These are phyloP conservation scores for Cyaniris semiargus DNA, from an alignment of 2,888 invertebrate genomes.

Conservation along the genomic window DNA sequence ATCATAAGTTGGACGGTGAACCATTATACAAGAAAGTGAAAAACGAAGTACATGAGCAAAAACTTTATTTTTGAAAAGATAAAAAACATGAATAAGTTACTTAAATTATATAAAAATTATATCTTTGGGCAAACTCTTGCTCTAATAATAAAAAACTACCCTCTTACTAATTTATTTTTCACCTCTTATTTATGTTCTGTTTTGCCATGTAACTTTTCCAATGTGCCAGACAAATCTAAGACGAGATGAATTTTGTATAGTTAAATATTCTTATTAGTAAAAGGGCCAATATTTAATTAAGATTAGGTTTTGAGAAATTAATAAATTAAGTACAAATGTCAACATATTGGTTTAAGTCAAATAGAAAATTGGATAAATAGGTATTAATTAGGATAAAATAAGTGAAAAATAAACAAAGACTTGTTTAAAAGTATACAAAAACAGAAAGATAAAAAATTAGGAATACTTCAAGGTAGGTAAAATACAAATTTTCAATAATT, in stretches of 20 bases:
- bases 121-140: constrained; percentile 1
- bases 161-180: neutral
- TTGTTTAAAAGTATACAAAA: neutral
- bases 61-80: constrained; percentile 18
- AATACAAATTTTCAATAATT: neutral
- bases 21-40: neutral
- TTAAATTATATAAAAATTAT: neutral
- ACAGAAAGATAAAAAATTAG: neutral
- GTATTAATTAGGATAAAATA: no score
- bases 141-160: neutral
- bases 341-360: neutral
- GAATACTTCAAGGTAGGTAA: neutral
- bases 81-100: neutral
- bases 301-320: neutral
- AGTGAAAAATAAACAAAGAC: neutral
- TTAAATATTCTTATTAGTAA: no score
- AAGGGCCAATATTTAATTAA: no score
- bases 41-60: neutral
- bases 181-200: no score
- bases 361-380: neutral
- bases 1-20: no score
- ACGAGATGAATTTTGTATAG: no score
- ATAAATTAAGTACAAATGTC: constrained; percentile 17
- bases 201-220: no score
- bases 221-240: no score